Conservation (phyloP, 2,888 invertebrate genomes). For the Leptopilina myrica region DNA sequence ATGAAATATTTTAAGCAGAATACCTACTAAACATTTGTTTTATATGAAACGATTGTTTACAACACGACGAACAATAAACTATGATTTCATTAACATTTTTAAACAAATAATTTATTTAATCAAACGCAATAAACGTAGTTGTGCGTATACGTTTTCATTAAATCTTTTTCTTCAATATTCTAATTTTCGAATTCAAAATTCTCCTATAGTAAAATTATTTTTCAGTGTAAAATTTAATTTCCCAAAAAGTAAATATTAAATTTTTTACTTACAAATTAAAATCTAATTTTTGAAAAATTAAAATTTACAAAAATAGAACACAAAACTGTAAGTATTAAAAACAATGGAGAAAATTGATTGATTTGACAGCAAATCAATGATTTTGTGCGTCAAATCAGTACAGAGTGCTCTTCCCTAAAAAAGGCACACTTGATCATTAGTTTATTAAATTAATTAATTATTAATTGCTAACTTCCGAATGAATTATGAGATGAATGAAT, state of each 20-base stretch:
- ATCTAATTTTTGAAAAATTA: too few species aligned
- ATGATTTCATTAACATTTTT: conserved; percentile 61
- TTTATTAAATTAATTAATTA: conserved; percentile 1
- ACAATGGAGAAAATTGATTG: background rate
- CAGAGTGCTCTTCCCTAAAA: background rate
- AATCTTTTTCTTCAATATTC: conserved; percentile 5
- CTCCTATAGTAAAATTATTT: background rate
- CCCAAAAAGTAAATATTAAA: too few species aligned
- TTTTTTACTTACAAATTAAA: too few species aligned
- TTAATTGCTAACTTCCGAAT: background rate
- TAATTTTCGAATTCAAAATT: background rate
- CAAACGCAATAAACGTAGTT: conserved; percentile 55
- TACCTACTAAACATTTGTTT: conserved; percentile 2
- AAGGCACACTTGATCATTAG: background rate
- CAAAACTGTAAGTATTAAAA: conserved; percentile 27
- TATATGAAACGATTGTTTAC: conserved; percentile 44
- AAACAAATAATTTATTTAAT: conserved; percentile 58
- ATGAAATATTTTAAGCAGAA: conserved; percentile 21
- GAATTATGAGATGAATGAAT: conserved; percentile 14
- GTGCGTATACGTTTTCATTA: conserved; percentile 60
- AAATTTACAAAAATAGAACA: conserved; percentile 1
- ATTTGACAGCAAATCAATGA: conserved; percentile 9
- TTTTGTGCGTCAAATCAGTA: conserved; percentile 29
- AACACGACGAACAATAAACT: conserved; percentile 58
- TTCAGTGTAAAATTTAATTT: too few species aligned